These are phyloP conservation scores for Fregata magnificens DNA, from an alignment of 2,113 vertebrate species.

Conservation along the genomic window DNA sequence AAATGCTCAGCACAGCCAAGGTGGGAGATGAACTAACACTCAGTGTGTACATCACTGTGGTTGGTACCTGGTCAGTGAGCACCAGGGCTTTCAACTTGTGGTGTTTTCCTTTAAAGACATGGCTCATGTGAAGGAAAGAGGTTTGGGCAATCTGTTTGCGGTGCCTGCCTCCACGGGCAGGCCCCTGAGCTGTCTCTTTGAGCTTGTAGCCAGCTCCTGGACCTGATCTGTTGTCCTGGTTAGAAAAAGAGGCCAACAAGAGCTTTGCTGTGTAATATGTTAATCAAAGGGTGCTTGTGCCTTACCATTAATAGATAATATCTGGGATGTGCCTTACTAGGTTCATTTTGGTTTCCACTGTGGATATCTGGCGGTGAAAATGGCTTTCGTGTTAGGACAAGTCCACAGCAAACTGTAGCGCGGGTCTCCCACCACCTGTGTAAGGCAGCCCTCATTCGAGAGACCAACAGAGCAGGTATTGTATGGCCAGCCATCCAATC, in stretches of 20 bases:
- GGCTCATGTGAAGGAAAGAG: background rate
- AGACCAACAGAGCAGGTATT: background rate
- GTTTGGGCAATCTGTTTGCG: background rate
- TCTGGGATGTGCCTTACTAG: background rate
- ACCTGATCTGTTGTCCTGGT: background rate
- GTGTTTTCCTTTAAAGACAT: background rate
- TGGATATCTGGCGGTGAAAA: background rate
- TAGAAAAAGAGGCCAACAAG: background rate
- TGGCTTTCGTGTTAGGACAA: background rate
- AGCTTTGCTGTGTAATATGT: background rate
- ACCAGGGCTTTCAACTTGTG: background rate
- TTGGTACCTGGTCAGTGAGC: background rate
- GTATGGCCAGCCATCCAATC: accelerated
- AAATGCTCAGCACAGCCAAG: background rate
- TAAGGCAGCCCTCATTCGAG: background rate
- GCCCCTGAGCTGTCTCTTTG: background rate
- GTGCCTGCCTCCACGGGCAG: background rate
- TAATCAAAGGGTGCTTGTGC: background rate
- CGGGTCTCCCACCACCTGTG: background rate
- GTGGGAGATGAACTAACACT: background rate
- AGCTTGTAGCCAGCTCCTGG: background rate
- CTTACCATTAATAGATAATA: background rate
- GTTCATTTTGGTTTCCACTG: constrained; percentile 2
- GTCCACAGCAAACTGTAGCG: background rate
- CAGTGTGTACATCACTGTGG: too few relatives aligned